Percentiles rank a stretch among this genome's conserved stretches.
Evolutionary conservation across 2,113 vertebrate genomes (phyloP).

Genomic region (Willisornis vidua): DNA sequence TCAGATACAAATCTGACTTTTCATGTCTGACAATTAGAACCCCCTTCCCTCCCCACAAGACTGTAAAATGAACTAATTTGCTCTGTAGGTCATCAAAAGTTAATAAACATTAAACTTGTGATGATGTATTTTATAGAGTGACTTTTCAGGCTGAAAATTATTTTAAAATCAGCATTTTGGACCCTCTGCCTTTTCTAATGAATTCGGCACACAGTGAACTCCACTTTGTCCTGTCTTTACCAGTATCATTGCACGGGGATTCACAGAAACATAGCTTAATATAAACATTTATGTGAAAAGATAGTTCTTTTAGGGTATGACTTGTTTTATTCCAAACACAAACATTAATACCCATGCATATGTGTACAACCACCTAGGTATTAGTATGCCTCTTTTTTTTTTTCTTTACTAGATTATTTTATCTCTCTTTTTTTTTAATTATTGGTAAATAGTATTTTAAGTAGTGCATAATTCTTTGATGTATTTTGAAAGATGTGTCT

Average conservation of each 20-base stretch:
- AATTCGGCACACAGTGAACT: neutral
- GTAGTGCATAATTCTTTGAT: neutral
- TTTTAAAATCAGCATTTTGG: neutral
- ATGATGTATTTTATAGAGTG: neutral
- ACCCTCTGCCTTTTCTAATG: neutral
- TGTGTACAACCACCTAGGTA: neutral
- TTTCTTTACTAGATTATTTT: neutral
- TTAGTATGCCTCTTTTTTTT: neutral
- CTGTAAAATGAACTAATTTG: neutral
- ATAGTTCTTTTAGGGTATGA: neutral
- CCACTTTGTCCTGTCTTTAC: neutral
- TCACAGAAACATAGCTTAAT: neutral
- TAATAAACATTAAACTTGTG: neutral
- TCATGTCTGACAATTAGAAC: neutral
- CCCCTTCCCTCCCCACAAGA: neutral
- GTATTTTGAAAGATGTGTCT: neutral
- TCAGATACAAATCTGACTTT: neutral
- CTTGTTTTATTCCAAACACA: neutral
- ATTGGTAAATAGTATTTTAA: neutral
- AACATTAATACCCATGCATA: neutral
- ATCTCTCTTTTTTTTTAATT: neutral
- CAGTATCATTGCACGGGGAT: neutral
- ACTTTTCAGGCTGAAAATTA: neutral
- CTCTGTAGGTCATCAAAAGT: neutral
- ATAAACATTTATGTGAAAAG: neutral